Conservation (phyloP, 2,888 invertebrate genomes). For the Pyrocoelia pectoralis region DNA sequence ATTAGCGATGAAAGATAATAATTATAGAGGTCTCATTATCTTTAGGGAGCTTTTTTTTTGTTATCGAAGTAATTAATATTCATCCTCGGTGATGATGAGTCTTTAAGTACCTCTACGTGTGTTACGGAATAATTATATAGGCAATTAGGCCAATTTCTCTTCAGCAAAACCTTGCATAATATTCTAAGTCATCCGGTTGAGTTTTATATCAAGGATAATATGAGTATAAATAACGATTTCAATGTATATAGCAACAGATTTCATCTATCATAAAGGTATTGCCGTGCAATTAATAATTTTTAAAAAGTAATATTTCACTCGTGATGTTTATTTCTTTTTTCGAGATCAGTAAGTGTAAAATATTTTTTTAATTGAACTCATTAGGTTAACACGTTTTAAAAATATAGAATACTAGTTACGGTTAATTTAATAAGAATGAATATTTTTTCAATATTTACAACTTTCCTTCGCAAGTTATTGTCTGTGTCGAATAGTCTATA, state of each 20-base stretch:
- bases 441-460: neutral
- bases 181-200: slow-evolving; percentile 18
- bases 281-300: neutral
- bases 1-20: neutral
- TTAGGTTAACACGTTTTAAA: neutral
- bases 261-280: neutral
- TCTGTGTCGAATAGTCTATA: no score
- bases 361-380: neutral
- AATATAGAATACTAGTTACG: neutral
- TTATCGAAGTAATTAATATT: slow-evolving; percentile 11
- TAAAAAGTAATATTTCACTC: neutral
- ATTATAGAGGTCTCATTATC: no score
- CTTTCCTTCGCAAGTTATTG: neutral
- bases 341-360: neutral
- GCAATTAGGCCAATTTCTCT: slow-evolving; percentile 31
- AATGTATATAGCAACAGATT: neutral
- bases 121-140: slow-evolving; percentile 21
- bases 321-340: neutral
- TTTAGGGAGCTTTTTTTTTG: no score
- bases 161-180: slow-evolving; percentile 23
- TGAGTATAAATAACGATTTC: neutral
- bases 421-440: neutral
- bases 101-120: slow-evolving; percentile 5
- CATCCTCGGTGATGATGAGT: slow-evolving; percentile 19
- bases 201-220: neutral